A percentile compares a stretch with the other conserved stretches of the same genome.
Evolutionary conservation across 1,140 invertebrate species (phyloP).

Genomic region (Drosophila simulans): DNA sequence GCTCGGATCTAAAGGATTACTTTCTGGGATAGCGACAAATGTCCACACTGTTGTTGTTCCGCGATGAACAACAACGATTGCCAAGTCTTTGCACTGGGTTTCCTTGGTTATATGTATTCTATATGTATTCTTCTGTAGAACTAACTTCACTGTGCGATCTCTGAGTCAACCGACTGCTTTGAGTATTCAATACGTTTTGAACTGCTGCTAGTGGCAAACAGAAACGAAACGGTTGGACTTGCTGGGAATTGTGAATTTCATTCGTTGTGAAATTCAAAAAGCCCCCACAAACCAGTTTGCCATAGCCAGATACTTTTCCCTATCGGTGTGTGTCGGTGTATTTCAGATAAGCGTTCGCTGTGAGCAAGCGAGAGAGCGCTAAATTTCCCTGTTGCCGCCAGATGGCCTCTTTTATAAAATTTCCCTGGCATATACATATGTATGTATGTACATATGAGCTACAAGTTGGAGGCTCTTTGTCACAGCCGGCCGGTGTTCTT

Average conservation of each 20-base stretch:
- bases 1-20: slow-evolving; percentile 28
- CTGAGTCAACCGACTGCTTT: slow-evolving; percentile 66
- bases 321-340: slow-evolving; percentile 14
- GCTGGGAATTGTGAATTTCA: slow-evolving; percentile 58
- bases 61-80: slow-evolving; percentile 54
- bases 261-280: slow-evolving; percentile 84
- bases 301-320: slow-evolving; percentile 55
- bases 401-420: slow-evolving; percentile 15
- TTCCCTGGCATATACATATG: slow-evolving; percentile 16
- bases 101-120: slow-evolving; percentile 25
- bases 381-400: slow-evolving; percentile 16
- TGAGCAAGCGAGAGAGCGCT: slow-evolving; percentile 12
- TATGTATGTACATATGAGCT: background rate
- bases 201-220: slow-evolving; percentile 31
- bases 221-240: slow-evolving; percentile 29
- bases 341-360: slow-evolving; percentile 10
- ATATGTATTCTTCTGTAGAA: background rate
- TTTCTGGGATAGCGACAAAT: slow-evolving; percentile 19
- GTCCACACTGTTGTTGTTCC: slow-evolving; percentile 61
- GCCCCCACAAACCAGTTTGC: slow-evolving; percentile 66
- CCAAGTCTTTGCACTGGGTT: slow-evolving; percentile 18
- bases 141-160: slow-evolving; percentile 35
- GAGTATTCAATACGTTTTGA: slow-evolving; percentile 58
- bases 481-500: slow-evolving; percentile 49
- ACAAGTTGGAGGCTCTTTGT: slow-evolving; percentile 35